Base-by-base conservation (phyloP, 53 echinoderm and acorn worm species). In the Temnopleurus reevesii region DNA sequence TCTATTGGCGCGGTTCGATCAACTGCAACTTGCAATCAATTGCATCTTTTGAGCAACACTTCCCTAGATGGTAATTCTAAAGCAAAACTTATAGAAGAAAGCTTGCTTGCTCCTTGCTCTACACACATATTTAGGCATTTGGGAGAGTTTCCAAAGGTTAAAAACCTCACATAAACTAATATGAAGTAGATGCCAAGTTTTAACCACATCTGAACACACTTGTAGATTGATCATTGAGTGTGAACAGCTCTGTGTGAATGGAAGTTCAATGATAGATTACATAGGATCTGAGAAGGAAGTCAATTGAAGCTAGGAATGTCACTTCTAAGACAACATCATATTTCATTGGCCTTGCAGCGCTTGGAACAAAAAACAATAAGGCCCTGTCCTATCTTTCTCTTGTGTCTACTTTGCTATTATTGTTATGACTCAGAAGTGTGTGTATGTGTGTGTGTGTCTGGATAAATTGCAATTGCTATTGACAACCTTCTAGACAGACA, bases 261-360 rank as follows among this genome's bases (percentile, higher is more conserved):
- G 71, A 71, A 71, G 71, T 71, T 71, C 71, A 71, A 71, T 71
- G 71, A 71, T 41, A 71, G 41, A 71, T 38, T 71, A 71, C 38
- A 12, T 71, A 7, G n/a, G 8, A 71, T 36, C 36, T 38, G 36
- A 21, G 9, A 41, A 71, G 71, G 71, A 71, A 71, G 41, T 41
- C 71, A 71, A 71, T 71, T 41, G 71, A 33, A 5, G 17, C 15
- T 31, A 63, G 30, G 71, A 71, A 71, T 71, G 71, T 71, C 71
- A 21, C 41, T 41, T 71, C 71, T 23, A 71, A 71, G 71, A 71
- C 43, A 71, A 1, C 38, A 71, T 2, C 71, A 13, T 41, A 41
- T 38, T 71, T 71, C 71, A 71, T 71, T 71, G 71, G 36, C 19
- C 41, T 13, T 2, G n/a, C 36, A 21, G 63, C n/a, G 41, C 9